Conservation (phyloP, 2,888 invertebrate species). For the Eristalinus sepulchralis region DNA sequence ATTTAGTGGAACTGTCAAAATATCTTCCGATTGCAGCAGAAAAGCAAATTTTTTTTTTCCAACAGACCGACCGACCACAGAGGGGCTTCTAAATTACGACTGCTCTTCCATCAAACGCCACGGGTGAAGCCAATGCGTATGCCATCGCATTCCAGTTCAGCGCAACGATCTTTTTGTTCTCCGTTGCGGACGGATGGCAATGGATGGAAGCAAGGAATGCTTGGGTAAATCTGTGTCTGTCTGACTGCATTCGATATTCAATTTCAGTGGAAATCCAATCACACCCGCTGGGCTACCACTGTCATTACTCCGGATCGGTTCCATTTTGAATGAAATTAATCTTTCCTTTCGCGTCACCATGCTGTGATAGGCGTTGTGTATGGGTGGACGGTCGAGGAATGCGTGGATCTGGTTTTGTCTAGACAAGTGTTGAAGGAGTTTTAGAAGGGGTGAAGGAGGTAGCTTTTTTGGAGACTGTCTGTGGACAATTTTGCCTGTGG, state of each 20-base stretch:
- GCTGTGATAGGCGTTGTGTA: not conserved
- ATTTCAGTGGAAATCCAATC: conserved; percentile 65
- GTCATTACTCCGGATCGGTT: not conserved
- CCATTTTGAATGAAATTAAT: conserved; percentile 44
- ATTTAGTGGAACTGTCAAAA: conserved; percentile 15
- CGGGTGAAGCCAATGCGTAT: conserved; percentile 12
- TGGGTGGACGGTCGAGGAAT: not conserved
- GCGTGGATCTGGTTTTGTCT: too few species aligned
- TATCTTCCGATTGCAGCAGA: not conserved
- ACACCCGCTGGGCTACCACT: conserved; percentile 10
- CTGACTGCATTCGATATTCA: conserved; percentile 58
- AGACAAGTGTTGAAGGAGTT: too few species aligned
- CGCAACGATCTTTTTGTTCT: conserved; percentile 23
- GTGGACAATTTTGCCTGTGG: too few species aligned
- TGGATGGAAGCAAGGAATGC: not conserved
- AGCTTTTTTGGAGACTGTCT: too few species aligned
- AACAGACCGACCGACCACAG: not conserved
- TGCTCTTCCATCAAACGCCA: conserved; percentile 35
- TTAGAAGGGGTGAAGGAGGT: too few species aligned
- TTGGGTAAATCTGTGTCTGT: conserved; percentile 8
- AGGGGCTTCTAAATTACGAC: conserved; percentile 26
- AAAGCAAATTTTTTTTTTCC: not conserved
- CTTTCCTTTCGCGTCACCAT: not conserved
- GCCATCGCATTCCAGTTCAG: conserved; percentile 23
- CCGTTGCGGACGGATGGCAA: not conserved